phyloP scores from a whole-genome alignment of 1,140 invertebrate species.

The Paraescarpia echinospica region DNA sequence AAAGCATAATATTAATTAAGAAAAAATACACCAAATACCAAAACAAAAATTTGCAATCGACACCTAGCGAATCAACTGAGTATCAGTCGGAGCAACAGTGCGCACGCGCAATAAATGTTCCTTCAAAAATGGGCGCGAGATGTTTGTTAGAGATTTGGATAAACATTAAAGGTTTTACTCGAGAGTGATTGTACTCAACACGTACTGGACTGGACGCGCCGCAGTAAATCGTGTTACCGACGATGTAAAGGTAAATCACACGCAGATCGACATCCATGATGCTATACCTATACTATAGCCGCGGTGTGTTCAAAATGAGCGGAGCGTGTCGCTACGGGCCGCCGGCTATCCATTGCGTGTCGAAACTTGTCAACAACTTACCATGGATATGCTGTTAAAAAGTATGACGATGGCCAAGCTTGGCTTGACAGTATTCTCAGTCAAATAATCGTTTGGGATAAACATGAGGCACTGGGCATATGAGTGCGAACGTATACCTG shows the following conservation, averaged over 20 bases:
- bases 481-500: background rate
- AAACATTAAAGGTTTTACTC: background rate
- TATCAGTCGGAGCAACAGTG: background rate
- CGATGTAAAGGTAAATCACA: background rate
- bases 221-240: background rate
- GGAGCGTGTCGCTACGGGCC: conserved; percentile 1
- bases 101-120: background rate
- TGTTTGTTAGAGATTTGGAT: background rate
- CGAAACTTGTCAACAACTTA: conserved; percentile 5
- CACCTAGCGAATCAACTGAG: background rate
- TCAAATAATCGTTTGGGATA: background rate
- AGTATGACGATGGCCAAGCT: background rate
- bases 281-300: background rate
- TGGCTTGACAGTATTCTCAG: background rate
- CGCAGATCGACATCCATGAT: background rate
- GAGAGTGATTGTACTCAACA: background rate
- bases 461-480: background rate
- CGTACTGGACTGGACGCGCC: background rate
- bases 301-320: background rate
- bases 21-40: background rate
- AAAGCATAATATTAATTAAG: background rate
- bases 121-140: conserved; percentile 3
- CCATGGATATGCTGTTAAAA: background rate
- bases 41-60: background rate
- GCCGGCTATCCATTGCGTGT: background rate